These are phyloP conservation scores for Epizoanthus rinbou DNA, from an alignment of 92 coral and sea anemone genomes.

Conservation along the genomic window DNA sequence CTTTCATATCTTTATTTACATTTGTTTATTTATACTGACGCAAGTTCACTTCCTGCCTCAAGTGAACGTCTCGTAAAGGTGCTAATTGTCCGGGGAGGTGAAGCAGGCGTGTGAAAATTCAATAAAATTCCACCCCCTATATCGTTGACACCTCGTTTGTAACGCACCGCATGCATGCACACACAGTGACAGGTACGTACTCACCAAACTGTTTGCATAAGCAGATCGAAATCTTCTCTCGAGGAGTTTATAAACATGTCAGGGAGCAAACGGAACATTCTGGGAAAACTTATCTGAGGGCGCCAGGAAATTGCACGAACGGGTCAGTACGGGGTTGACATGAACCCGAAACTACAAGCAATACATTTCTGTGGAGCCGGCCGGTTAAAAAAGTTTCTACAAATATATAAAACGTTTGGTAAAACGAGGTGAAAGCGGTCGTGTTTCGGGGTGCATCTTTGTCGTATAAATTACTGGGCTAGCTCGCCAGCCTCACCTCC, in stretches of 20 bases:
- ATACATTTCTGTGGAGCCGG: no score
- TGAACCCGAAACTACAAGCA: no score
- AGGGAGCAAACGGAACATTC: neutral
- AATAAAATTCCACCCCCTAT: constrained; percentile 34
- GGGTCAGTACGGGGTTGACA: no score
- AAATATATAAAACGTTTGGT: no score
- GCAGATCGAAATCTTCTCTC: constrained; percentile 12
- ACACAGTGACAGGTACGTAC: neutral
- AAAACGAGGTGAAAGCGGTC: no score
- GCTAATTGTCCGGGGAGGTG: constrained; percentile 50
- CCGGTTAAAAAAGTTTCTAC: no score
- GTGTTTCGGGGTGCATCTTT: no score
- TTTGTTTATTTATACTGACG: neutral
- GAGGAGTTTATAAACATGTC: neutral
- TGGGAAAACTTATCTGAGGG: no score
- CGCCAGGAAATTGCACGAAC: no score
- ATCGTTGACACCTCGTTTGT: constrained; percentile 42
- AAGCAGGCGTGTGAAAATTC: constrained; percentile 33
- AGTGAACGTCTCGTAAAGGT: constrained; percentile 30
- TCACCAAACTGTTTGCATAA: neutral
- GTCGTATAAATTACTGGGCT: no score
- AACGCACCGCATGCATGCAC: constrained; percentile 2
- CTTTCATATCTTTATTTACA: no score
- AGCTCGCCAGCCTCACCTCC: no score
- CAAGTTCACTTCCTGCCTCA: constrained; percentile 5